Evolutionary conservation across 2,797 vertebrate species (phyloP), one percentile per base, ranked within the genome.

Genomic region (Hyperoplus immaculatus): DNA sequence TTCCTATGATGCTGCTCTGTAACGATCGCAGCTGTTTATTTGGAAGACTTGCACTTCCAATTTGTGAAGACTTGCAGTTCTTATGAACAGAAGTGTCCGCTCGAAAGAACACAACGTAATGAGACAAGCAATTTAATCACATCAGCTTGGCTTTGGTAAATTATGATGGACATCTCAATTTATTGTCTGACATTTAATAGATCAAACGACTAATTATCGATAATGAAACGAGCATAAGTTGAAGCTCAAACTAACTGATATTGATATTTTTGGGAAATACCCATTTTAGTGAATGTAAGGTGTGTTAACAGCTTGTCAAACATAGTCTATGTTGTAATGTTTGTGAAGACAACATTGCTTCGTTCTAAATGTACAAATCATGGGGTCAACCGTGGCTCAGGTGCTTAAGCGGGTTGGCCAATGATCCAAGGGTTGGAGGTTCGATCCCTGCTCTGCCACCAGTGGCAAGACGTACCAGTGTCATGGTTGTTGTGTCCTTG

Each of bases 291-390:
- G 6, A 61, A 13, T 66, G 29, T 49, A 1, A 18, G 11, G 3
- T 46, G n/a, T 7, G 18, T 42, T 38, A 56, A 21, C 12, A 49
- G 0, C 53, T 4, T 50, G 38, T 58, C 29, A 68, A 55, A 74
- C n/a, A 54, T 65, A 49, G 29, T 58, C 7, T 9, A 1, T 63
- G 45, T 50, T 71, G 50, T 15, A 65, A 71, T 81, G 47, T 69
- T 69, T 69, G 53, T 72, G 42, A 61, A 74, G 11, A 5, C 29
- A 72, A 50, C 21, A 42, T 78, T 76, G 56, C 76, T 47, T 70
- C 43, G 74, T 50, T 46, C 2, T 21, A 49, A 75, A 69, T 61
- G 10, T 21, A 4, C 9, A 29, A 5, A 45, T 65, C 4, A 29
- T n/a, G n/a, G n/a, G n/a, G n/a, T n/a, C n/a, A n/a, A n/a, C n/a